phyloP scores from a whole-genome alignment of 1,140 invertebrate species.

The Drosophila oshimai region DNA sequence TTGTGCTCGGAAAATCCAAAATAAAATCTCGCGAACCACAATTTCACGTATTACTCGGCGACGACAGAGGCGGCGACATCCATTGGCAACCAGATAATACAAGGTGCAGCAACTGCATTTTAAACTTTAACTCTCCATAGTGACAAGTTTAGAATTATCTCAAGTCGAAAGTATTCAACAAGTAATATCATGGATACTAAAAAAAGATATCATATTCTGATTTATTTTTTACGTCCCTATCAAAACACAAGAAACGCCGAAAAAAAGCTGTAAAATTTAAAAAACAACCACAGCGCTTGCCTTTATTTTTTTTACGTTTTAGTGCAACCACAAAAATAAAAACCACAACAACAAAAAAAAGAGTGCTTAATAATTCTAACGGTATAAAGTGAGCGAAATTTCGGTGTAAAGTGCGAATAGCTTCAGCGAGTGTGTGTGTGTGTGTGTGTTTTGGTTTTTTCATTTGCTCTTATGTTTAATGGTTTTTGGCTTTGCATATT shows the following conservation, averaged over 20 bases:
- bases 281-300: constrained; percentile 7
- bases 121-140: too few species aligned
- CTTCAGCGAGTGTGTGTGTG: constrained; percentile 15
- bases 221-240: too few species aligned
- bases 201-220: too few species aligned
- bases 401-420: constrained; percentile 27
- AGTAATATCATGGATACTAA: too few species aligned
- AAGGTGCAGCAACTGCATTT: too few species aligned
- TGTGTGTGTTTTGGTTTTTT: constrained; percentile 12
- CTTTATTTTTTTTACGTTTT: constrained; percentile 35
- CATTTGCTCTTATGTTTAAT: constrained; percentile 4
- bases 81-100: too few species aligned
- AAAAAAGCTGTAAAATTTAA: constrained; percentile 10
- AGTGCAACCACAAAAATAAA: constrained; percentile 6
- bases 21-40: too few species aligned
- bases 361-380: constrained; percentile 48
- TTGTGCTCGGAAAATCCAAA: too few species aligned
- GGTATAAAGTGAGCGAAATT: constrained; percentile 57
- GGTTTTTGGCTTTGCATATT: neutral
- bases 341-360: neutral
- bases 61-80: too few species aligned
- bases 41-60: too few species aligned
- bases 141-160: too few species aligned
- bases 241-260: constrained; percentile 25
- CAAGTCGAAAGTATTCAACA: too few species aligned